Conservation (phyloP, 2,797 vertebrate genomes). For the Alfaro cultratus region DNA sequence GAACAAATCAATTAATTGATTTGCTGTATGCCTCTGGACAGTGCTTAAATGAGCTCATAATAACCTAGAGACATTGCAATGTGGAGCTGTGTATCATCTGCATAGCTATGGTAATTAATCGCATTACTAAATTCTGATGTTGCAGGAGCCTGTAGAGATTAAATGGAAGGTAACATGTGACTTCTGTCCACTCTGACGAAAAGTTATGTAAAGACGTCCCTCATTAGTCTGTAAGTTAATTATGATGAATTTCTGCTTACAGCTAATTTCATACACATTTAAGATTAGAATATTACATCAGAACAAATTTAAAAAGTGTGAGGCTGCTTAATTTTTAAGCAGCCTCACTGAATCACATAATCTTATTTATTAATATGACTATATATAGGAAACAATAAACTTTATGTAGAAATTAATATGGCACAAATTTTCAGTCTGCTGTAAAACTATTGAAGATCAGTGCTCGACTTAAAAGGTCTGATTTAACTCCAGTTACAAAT, state of each 20-base stretch:
- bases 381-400: not conserved
- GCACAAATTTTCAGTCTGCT: not conserved
- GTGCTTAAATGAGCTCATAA: too few relatives aligned
- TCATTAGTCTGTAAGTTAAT: not conserved
- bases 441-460: not conserved
- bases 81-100: too few relatives aligned
- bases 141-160: too few relatives aligned
- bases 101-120: too few relatives aligned
- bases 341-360: not conserved
- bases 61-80: too few relatives aligned
- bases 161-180: too few relatives aligned
- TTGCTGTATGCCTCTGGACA: too few relatives aligned
- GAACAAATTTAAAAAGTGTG: not conserved
- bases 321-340: not conserved
- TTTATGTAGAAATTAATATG: not conserved
- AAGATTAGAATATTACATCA: not conserved
- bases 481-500: not conserved
- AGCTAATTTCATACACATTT: not conserved
- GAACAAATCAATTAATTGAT: too few relatives aligned
- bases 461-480: not conserved
- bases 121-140: too few relatives aligned
- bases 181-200: too few relatives aligned
- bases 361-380: not conserved
- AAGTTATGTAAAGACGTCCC: too few relatives aligned
- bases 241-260: not conserved